Evolutionary conservation across 2,888 invertebrate species (phyloP), one percentile per base, ranked within the genome.

Genomic region (Meteorus cinctellus): DNA sequence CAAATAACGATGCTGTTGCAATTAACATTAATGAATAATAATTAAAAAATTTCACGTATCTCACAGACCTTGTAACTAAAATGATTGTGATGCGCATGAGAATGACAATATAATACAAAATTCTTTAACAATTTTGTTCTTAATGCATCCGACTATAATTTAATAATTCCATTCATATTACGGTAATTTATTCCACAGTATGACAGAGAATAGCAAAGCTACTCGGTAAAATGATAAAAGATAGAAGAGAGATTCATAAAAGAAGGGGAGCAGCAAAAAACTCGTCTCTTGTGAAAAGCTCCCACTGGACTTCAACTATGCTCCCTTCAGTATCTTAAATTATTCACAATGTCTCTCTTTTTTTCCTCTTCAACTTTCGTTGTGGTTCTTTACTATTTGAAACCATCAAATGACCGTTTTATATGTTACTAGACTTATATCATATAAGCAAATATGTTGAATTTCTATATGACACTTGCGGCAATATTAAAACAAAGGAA

Each of bases 301-400:
- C 67, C 12, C 67, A 36, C 66, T 34, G 66, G 34, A 27, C 48
- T 1, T 41, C 62, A 27, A n/a, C 12, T 48, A 41, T 41, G 41
- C 41, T 67, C 41, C 24, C 67, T 67, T 48, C 24, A 41, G 10
- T 5, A 2, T 48, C 14, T 48, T 67, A 67, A 48, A 67, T 67
- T 67, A 67, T 67, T 67, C 67, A 67, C 41, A 24, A 48, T 36
- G 66, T 66, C 24, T 41, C n/a, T 48, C n/a, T 55, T 55, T 48
- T 24, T 24, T 24, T 24, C 27, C 48, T 67, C 48, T 67, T 19
- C 48, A 45, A 27, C 27, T 48, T 27, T 24, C 45, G 14, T 45
- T 67, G 24, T 48, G 4, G 24, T 67, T 14, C 29, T 48, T 27
- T 27, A 27, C 27, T 48, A 27, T 55, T 55, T 55, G 2, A 55